Base-by-base conservation (phyloP, 2,113 vertebrate species). In the Paratilapia polleni region DNA sequence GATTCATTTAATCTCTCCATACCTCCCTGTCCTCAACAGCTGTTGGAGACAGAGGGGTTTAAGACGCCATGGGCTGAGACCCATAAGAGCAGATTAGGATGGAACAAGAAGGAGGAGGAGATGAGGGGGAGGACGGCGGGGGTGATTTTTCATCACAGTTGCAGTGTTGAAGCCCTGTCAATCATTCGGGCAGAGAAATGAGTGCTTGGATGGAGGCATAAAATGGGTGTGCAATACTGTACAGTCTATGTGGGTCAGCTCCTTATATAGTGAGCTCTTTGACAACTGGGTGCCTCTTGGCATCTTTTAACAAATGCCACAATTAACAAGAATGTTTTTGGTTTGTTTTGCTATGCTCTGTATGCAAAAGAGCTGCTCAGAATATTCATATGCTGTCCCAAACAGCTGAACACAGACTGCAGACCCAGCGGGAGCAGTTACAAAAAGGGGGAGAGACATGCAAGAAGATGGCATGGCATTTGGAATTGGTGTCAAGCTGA, bases 1-100 rank as follows among this genome's bases (percentile, higher is more conserved):
- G 84, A 85, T 84, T 80, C 80, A 82, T 94, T 92, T 94, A 94
- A 94, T 94, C 94, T 89, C 86, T 85, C 83, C 74, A 84, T 91
- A 94, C 89, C 86, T 92, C 89, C 80, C 89, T 91, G 91, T 92
- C 83, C 87, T 94, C 90, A 86, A 91, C 95, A 95, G 94, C 93
- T 94, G 95, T 86, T 93, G 84, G 83, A 90, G 92, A 92, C 70
- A 62, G 81, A 89, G 87, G 80, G 85, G 82, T 93, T 94, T 93
- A 92, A 93, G 88, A 92, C 76, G 68, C 91, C 92, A 90, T 2
- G 57, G 88, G 91, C 92, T 88, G 88, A 91, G 86, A 86, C 91
- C 89, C 86, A 88, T 93, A 91, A 92, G 49, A 94, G 84, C 90
- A 91, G 93, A 94, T 96, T 89, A 95, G 84, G 82, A 90, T 86